Evolutionary conservation across 1,140 invertebrate species (phyloP).

Genomic region (Drosophila novamexicana): DNA sequence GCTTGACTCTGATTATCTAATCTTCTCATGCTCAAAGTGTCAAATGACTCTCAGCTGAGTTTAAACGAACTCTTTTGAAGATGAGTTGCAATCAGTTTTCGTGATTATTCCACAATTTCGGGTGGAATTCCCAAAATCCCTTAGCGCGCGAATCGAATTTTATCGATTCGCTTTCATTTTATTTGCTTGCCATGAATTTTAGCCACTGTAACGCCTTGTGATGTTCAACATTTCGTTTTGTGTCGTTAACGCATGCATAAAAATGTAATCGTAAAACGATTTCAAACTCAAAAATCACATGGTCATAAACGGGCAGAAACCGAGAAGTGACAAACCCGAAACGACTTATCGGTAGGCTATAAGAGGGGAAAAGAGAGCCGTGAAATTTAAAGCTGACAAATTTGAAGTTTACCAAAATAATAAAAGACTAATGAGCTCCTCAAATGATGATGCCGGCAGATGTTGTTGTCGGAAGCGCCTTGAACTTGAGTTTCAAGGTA

Average conservation of each 20-base stretch:
- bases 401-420: conserved; percentile 12
- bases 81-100: too few relatives aligned
- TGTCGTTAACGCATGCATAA: conserved; percentile 52
- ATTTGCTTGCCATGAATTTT: background rate
- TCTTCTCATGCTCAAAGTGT: too few relatives aligned
- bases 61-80: too few relatives aligned
- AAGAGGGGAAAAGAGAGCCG: conserved; percentile 2
- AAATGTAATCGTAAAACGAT: conserved; percentile 55
- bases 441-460: background rate
- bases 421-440: conserved; percentile 17
- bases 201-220: conserved; percentile 33
- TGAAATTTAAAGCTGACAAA: background rate
- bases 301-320: conserved; percentile 39
- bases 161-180: background rate
- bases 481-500: conserved; percentile 13
- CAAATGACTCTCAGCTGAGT: too few relatives aligned
- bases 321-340: background rate
- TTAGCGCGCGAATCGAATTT: too few relatives aligned
- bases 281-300: conserved; percentile 54
- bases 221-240: background rate
- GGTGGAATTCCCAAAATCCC: too few relatives aligned
- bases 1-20: too few relatives aligned
- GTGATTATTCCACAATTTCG: too few relatives aligned
- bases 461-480: background rate
- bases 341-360: conserved; percentile 33